Conservation (phyloP, 2,888 invertebrate species). For the Ophioninae sp. region DNA sequence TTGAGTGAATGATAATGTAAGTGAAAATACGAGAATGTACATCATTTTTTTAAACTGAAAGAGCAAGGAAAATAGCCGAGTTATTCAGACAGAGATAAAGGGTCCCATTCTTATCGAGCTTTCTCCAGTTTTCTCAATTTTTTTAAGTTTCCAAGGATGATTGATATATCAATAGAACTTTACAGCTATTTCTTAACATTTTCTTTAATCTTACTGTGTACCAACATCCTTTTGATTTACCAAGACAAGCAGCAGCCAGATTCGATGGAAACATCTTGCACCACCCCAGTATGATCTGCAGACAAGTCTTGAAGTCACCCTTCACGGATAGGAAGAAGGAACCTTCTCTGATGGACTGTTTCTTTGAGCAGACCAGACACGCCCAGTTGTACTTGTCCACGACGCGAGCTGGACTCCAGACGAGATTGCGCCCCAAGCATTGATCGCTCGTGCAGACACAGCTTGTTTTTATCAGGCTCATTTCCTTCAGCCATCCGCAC, state of each 20-base stretch:
- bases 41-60: not conserved
- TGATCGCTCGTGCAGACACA: conserved; percentile 77
- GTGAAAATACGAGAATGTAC: not conserved
- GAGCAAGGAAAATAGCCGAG: too few relatives aligned
- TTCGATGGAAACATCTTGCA: conserved; percentile 84
- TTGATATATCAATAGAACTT: too few relatives aligned
- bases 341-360: conserved; percentile 81
- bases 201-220: too few relatives aligned
- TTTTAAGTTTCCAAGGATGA: too few relatives aligned
- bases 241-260: conserved; percentile 82
- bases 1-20: not conserved
- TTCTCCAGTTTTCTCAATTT: too few relatives aligned
- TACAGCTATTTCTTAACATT: too few relatives aligned
- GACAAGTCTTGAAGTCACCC: conserved; percentile 84
- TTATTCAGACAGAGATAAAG: too few relatives aligned
- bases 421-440: conserved; percentile 80
- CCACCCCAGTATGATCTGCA: conserved; percentile 86
- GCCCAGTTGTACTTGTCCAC: conserved; percentile 83
- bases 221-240: conserved; percentile 74
- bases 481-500: conserved; percentile 82
- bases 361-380: conserved; percentile 81
- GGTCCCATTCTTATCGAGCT: too few relatives aligned
- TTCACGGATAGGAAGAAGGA: conserved; percentile 85
- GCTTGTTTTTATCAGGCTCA: conserved; percentile 81
- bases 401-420: conserved; percentile 82